phyloP scores from a whole-genome alignment of 2,113 vertebrate species.

The Cebus imitator region DNA sequence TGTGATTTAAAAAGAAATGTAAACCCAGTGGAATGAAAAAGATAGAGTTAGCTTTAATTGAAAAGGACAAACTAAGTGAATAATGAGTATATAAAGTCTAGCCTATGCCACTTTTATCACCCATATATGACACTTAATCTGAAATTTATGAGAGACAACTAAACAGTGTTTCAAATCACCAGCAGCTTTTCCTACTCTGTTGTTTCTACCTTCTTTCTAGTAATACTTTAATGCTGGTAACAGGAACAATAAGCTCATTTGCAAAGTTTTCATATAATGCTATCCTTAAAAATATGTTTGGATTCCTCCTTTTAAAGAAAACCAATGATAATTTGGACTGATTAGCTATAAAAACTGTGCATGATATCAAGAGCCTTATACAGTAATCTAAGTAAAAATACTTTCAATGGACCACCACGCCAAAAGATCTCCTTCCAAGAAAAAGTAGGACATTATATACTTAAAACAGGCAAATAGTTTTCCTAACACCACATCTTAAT shows the following conservation, averaged over 20 bases:
- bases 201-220: slow-evolving; percentile 70
- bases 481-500: not conserved
- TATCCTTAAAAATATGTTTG: slow-evolving; percentile 58
- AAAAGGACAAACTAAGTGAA: slow-evolving; percentile 87
- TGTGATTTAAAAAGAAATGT: slow-evolving; percentile 83
- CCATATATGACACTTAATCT: slow-evolving; percentile 83
- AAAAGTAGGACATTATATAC: slow-evolving; percentile 15
- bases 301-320: slow-evolving; percentile 63
- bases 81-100: slow-evolving; percentile 87
- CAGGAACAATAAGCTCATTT: slow-evolving; percentile 53
- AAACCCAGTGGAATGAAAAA: slow-evolving; percentile 84
- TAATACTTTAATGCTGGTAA: slow-evolving; percentile 23
- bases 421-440: not conserved
- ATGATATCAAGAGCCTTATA: slow-evolving; percentile 40
- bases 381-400: slow-evolving; percentile 27
- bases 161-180: slow-evolving; percentile 84
- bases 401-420: not conserved
- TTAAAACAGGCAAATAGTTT: slow-evolving; percentile 3
- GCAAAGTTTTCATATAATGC: slow-evolving; percentile 34
- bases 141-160: slow-evolving; percentile 85
- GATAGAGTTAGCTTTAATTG: slow-evolving; percentile 84
- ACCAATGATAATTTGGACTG: slow-evolving; percentile 43
- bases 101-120: slow-evolving; percentile 86
- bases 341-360: slow-evolving; percentile 35
- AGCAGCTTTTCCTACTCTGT: slow-evolving; percentile 77